Evolutionary conservation across 2,888 invertebrate genomes (phyloP), one percentile per base, ranked within the genome.

Genomic region (Cheilosia soror): DNA sequence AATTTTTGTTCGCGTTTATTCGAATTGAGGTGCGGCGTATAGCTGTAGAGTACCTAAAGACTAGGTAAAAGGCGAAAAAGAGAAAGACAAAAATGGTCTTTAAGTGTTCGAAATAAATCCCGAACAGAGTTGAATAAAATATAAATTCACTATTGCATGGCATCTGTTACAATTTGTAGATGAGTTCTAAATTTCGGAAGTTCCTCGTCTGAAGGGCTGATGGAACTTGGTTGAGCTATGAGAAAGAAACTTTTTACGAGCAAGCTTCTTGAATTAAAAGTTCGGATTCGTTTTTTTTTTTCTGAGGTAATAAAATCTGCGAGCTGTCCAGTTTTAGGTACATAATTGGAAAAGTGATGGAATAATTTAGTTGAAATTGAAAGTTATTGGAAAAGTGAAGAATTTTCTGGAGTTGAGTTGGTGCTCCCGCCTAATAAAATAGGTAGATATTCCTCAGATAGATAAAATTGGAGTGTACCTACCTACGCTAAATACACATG

Each of bases 111-210:
- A 79, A 76, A 78, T 77, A 71, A 75, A 79, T 79, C 44, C 72
- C 57, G 11, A 62, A 31, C 31, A 68, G 68, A 79, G 68, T 79
- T 42, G 84, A 75, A 75, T 75, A 69, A 79, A 79, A 84, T 80
- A 84, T 77, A 55, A 71, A 69, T 82, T 76, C 71, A 76, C 75
- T 76, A 60, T 65, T 84, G 80, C 75, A 84, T 33, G 57, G 75
- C 84, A 84, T 84, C 84, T 84, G 84, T 71, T 84, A 84, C 84
- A 75, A 84, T 84, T 84, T 80, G 69, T 75, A 75, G 84, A 84
- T 84, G 84, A 84, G 83, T 84, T 69, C 63, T 58, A 83, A 55
- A 68, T 20, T 2, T 69, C 69, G 47, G 42, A 65, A 68, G 55
- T 66, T 63, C 44, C 60, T 77, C 60, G 42, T 66, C 71, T 55